Conservation (phyloP, 2,888 invertebrate genomes). For the Eupithecia vulgata region DNA sequence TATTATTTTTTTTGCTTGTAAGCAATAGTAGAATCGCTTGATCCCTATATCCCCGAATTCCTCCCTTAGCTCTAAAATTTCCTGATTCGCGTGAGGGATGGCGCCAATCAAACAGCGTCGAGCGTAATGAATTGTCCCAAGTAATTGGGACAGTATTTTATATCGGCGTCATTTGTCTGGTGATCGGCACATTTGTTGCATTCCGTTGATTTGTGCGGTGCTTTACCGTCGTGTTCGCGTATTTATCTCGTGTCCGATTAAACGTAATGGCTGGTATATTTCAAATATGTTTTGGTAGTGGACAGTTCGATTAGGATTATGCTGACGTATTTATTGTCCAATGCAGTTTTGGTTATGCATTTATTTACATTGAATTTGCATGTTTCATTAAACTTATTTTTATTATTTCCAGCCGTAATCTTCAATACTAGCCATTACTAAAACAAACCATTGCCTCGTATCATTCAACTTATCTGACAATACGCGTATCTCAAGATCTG, state of each 20-base stretch:
- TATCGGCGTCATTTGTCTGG: constrained; percentile 79
- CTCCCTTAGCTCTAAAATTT: constrained; percentile 33
- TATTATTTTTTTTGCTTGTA: neutral
- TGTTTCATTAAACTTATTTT: neutral
- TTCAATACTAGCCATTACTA: neutral
- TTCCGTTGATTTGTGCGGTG: constrained; percentile 78
- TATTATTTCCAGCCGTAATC: neutral
- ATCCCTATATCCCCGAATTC: neutral
- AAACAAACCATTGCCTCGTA: neutral
- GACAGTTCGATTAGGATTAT: constrained; percentile 20
- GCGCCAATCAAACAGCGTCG: constrained; percentile 75
- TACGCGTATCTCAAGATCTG: constrained; percentile 52
- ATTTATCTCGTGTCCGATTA: constrained; percentile 59
- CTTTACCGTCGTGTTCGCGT: constrained; percentile 71
- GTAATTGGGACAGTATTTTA: constrained; percentile 83
- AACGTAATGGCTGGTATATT: constrained; percentile 41
- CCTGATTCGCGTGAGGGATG: constrained; percentile 71
- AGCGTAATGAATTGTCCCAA: constrained; percentile 83
- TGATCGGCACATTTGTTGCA: constrained; percentile 79
- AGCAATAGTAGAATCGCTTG: too few relatives aligned
- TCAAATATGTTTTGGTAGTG: constrained; percentile 22
- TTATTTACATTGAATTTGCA: neutral
- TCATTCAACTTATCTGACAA: constrained; percentile 17
- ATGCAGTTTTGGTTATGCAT: neutral
- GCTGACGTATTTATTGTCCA: neutral